Base-by-base conservation (phyloP, 2,797 vertebrate species). In the Pteropus rufus region DNA sequence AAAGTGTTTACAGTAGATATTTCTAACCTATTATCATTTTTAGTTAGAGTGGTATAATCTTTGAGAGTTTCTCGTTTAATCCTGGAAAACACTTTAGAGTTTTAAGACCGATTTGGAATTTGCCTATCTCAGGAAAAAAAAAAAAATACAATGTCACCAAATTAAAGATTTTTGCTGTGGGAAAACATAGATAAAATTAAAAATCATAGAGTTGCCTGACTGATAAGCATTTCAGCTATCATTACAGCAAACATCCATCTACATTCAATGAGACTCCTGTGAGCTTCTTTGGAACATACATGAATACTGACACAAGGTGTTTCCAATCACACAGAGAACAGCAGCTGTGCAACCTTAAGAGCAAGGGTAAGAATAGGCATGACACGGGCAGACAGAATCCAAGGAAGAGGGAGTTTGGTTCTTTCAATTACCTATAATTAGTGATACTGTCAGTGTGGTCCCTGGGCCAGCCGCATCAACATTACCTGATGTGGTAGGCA, bases 141-240 rank as follows among this genome's bases (percentile, higher is more conserved):
- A n/a, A 6, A 92, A 75, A 81, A 69, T 72, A 93, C 44, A 97
- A 93, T 97, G 96, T 82, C 75, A 91, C 36, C 95, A 95, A 97
- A 97, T 64, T 95, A 95, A 98, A 97, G 49, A 94, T 95, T 95
- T 97, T 98, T 98, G 46, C 91, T 96, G 89, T 95, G 73, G 89
- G 96, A 98, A 98, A 97, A 96, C 95, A 72, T 1, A 73, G 94
- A 92, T 97, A 97, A 98, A 98, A 98, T 98, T 95, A 98, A 98
- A 98, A 98, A 90, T 31, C 31, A 96, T 92, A 85, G 36, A 64
- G 79, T 87, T 95, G 95, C 94, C 95, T 97, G 96, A 97, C 96
- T 97, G 94, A 98, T 97, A 97, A 98, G 95, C 12, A 97, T 98
- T 39, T 15, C 92, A 98, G 94, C 60, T 97, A 93, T 97, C 96